Evolutionary conservation across 92 coral and sea anemone species (phyloP).

Genomic region (Actinostola sp.): DNA sequence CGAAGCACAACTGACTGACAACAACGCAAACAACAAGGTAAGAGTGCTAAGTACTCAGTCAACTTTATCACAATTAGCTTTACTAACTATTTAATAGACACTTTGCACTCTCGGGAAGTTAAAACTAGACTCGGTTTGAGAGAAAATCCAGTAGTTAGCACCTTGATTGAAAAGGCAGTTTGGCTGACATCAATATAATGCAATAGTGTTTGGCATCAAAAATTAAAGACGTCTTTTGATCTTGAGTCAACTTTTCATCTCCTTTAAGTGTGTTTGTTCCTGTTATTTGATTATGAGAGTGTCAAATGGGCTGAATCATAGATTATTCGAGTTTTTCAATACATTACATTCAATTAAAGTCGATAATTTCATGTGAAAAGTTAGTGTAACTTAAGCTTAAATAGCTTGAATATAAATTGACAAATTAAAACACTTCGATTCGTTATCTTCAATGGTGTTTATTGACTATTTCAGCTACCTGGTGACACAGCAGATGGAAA

Average conservation of each 20-base stretch:
- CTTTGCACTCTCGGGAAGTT: neutral
- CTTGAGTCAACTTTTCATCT: slow-evolving; percentile 2
- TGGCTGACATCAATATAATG: neutral
- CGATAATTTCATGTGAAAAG: slow-evolving; percentile 2
- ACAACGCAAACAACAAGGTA: slow-evolving; percentile 44
- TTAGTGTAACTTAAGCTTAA: too few relatives aligned
- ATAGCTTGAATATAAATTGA: too few relatives aligned
- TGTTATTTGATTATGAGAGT: neutral
- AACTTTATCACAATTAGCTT: slow-evolving; percentile 22
- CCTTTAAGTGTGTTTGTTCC: neutral
- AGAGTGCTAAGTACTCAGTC: slow-evolving; percentile 42
- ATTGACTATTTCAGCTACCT: too few relatives aligned
- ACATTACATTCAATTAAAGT: neutral
- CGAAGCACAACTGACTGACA: slow-evolving; percentile 28
- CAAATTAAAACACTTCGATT: too few relatives aligned
- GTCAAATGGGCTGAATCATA: neutral
- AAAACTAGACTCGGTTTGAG: neutral
- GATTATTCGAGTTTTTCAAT: neutral
- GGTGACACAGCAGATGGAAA: too few relatives aligned
- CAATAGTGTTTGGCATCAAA: neutral
- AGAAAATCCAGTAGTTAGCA: neutral
- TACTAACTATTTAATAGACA: slow-evolving; percentile 1
- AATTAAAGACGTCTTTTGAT: neutral
- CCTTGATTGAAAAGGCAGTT: neutral
- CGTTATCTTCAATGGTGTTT: too few relatives aligned